Conservation (phyloP, 2,113 vertebrate species). For the Aleadryas rufinucha region DNA sequence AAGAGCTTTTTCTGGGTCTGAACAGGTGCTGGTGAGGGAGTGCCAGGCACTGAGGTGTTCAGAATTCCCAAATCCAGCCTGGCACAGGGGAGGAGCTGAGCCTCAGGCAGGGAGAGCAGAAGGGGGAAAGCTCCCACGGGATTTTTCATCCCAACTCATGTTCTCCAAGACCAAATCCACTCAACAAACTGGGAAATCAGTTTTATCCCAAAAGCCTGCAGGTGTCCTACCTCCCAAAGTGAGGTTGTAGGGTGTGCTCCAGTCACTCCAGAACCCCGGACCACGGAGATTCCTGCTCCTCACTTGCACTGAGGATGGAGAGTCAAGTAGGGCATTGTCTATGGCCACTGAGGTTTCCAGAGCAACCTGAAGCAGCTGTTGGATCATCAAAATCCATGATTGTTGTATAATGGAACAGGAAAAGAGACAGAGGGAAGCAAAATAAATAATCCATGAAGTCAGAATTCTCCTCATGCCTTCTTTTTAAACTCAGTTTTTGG, state of each 20-base stretch:
- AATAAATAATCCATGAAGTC: neutral
- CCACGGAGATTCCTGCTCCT: slow-evolving; percentile 64
- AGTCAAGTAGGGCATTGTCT: slow-evolving; percentile 58
- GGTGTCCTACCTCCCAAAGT: slow-evolving; percentile 69
- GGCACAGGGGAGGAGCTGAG: neutral
- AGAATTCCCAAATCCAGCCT: neutral
- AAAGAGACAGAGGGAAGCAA: neutral
- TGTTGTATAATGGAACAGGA: neutral
- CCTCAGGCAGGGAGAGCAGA: neutral
- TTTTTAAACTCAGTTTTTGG: neutral
- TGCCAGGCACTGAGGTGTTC: neutral
- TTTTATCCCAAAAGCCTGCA: neutral
- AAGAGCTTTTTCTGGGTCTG: neutral
- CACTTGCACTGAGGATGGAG: slow-evolving; percentile 74
- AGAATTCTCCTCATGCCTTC: neutral
- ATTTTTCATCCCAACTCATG: neutral
- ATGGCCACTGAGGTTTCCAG: slow-evolving; percentile 62
- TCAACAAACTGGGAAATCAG: neutral
- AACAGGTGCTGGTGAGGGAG: neutral
- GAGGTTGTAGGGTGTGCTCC: slow-evolving; percentile 78
- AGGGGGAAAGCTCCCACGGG: neutral
- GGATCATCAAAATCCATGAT: neutral
- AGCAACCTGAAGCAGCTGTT: slow-evolving; percentile 68
- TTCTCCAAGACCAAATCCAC: neutral
- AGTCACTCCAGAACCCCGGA: slow-evolving; percentile 84